These are phyloP conservation scores for Argopecten irradians DNA, from an alignment of 1,140 invertebrate species.

Conservation along the genomic window DNA sequence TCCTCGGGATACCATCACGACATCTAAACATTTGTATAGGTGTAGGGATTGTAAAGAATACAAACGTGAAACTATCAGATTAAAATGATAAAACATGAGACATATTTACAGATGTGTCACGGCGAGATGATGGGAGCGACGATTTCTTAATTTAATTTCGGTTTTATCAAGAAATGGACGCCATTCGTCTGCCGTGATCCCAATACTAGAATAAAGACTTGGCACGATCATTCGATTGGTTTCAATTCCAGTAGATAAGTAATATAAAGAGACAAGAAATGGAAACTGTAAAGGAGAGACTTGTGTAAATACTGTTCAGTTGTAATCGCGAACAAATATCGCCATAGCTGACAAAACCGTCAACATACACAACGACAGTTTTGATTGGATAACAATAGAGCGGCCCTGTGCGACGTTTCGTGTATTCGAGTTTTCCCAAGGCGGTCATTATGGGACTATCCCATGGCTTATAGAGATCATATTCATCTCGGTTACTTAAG, in stretches of 20 bases:
- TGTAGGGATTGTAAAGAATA: neutral
- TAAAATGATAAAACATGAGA: conserved; percentile 12
- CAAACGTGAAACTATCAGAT: conserved; percentile 11
- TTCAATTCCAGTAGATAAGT: neutral
- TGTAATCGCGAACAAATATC: conserved; percentile 10
- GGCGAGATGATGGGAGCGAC: neutral
- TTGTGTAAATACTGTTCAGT: neutral
- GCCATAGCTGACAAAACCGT: neutral
- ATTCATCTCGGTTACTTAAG: neutral
- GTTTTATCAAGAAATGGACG: conserved; percentile 17
- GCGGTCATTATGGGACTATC: neutral
- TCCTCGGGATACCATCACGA: neutral
- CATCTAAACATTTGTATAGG: neutral
- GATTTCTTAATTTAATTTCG: neutral
- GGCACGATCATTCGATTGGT: neutral
- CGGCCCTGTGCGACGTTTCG: neutral
- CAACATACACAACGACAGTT: neutral
- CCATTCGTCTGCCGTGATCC: neutral
- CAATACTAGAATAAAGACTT: neutral
- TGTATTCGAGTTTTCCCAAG: conserved; percentile 16
- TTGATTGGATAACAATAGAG: neutral
- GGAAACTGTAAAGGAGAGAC: neutral
- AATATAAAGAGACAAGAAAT: neutral
- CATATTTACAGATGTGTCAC: conserved; percentile 2
- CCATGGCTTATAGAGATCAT: neutral